These are phyloP conservation scores for Drosophila engyochracea DNA, from an alignment of 2,888 invertebrate species.

Conservation along the genomic window DNA sequence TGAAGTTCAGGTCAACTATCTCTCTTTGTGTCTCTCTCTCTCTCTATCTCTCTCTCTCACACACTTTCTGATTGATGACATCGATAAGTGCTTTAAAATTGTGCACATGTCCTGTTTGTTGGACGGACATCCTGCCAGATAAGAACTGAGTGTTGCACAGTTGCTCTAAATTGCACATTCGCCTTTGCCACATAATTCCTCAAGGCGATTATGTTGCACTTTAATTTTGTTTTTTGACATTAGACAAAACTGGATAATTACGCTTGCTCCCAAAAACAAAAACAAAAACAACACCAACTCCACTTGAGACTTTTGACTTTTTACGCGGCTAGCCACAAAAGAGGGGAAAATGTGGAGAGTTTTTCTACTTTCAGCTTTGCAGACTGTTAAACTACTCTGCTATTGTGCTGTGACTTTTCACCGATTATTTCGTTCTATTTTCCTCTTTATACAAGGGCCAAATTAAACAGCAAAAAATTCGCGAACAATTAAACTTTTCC, in stretches of 20 bases:
- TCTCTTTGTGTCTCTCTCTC: constrained; percentile 9
- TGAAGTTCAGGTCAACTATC: constrained; percentile 35
- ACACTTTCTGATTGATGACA: constrained; percentile 79
- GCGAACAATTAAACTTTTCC: constrained; percentile 78
- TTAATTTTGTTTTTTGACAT: constrained; percentile 6
- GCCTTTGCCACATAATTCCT: constrained; percentile 32
- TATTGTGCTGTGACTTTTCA: constrained; percentile 34
- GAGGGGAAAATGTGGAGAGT: background rate
- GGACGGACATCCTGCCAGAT: constrained; percentile 30
- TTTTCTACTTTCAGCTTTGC: background rate
- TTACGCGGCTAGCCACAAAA: constrained; percentile 33
- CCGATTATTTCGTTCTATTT: constrained; percentile 7
- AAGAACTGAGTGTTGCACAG: constrained; percentile 13
- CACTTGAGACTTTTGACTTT: constrained; percentile 64
- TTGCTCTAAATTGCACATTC: constrained; percentile 46
- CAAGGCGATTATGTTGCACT: background rate
- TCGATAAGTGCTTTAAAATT: constrained; percentile 83
- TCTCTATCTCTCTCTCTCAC: background rate
- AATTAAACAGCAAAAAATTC: constrained; percentile 50
- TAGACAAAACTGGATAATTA: constrained; percentile 50
- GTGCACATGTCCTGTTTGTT: constrained; percentile 51
- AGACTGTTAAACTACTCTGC: constrained; percentile 19
- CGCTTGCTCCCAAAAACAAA: constrained; percentile 21
- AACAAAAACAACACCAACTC: constrained; percentile 38
- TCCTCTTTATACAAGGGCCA: constrained; percentile 31